These are phyloP conservation scores for Drosophila carrolli DNA, from an alignment of 1,140 invertebrate genomes.

Conservation along the genomic window DNA sequence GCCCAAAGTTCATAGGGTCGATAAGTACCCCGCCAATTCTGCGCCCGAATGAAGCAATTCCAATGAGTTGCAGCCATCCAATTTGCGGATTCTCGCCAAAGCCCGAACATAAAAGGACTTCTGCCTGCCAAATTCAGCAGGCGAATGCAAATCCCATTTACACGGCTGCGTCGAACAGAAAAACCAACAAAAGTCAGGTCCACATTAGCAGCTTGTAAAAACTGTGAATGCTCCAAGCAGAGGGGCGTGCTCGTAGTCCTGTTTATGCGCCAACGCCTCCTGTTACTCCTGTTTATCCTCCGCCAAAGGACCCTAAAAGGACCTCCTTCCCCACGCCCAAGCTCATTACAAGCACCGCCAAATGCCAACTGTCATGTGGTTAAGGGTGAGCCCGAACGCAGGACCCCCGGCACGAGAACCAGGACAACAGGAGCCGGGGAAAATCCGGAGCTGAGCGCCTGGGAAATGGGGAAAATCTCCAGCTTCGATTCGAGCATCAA, in stretches of 20 bases:
- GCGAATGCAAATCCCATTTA: constrained; percentile 42
- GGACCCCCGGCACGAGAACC: constrained; percentile 29
- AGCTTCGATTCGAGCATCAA: constrained; percentile 40
- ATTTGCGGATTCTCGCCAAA: constrained; percentile 32
- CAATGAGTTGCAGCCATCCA: constrained; percentile 33
- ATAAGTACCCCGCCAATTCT: constrained; percentile 18
- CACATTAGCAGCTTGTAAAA: constrained; percentile 79
- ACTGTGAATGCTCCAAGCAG: constrained; percentile 46
- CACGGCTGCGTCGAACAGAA: constrained; percentile 1
- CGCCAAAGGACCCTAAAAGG: not conserved
- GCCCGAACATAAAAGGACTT: constrained; percentile 42
- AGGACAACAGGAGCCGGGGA: constrained; percentile 14
- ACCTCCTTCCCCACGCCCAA: constrained; percentile 8
- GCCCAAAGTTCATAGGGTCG: constrained; percentile 1
- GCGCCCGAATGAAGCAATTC: constrained; percentile 29
- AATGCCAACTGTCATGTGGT: constrained; percentile 70
- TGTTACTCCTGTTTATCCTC: constrained; percentile 35
- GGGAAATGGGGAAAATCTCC: constrained; percentile 25
- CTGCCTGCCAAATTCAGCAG: constrained; percentile 42
- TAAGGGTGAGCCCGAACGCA: constrained; percentile 14
- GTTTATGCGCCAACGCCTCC: constrained; percentile 55
- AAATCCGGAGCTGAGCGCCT: not conserved
- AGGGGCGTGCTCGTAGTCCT: constrained; percentile 35
- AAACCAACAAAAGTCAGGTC: constrained; percentile 15
- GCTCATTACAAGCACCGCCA: constrained; percentile 67